Evolutionary conservation across 2,113 vertebrate species (phyloP), one percentile per base, ranked within the genome.

Genomic region (Megaceryle torquata): DNA sequence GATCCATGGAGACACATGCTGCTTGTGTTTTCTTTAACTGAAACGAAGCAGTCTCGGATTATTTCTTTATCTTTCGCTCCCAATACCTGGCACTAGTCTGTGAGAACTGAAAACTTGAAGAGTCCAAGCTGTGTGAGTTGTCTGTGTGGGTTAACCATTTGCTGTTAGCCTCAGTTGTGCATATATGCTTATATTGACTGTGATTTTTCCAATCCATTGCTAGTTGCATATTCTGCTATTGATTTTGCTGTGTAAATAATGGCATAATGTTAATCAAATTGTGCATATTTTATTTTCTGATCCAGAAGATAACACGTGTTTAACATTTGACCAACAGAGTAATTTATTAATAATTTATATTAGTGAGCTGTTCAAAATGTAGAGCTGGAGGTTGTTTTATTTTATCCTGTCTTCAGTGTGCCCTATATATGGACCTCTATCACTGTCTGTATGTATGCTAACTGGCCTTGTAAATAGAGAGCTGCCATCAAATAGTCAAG

Each of bases 401-500:
- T 77, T 93, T 68, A 28, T 51, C 7, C 39, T 60, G 31, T 37
- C 48, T 76, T 57, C n/a, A 33, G 33, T 3, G 8, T 88, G 26
- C 35, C 39, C 19, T 54, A 2, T 11, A 14, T 44, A 7, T 26
- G 28, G 37, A 25, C 44, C n/a, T 69, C 69, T n/a, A 18, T 74
- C 24, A 9, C 50, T 25, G 10, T 50, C 56, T 65, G 6, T 68
- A 3, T 26, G 35, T 37, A 9, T 15, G 8, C 26, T 56, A 15
- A 17, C 2, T 18, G 25, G 7, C 20, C 22, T 35, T 29, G 9
- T 37, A 26, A 43, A 44, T 9, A 28, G 48, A 11, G 5, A 31
- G 1, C 9, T 37, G 29, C 50, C 11, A 5, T 60, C 0, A 0
- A 63, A 15, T 3, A 4, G 8, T 5, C 22, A 33, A 33, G 24